These are phyloP conservation scores for Sander vitreus DNA, from an alignment of 2,113 vertebrate species.

Conservation along the genomic window DNA sequence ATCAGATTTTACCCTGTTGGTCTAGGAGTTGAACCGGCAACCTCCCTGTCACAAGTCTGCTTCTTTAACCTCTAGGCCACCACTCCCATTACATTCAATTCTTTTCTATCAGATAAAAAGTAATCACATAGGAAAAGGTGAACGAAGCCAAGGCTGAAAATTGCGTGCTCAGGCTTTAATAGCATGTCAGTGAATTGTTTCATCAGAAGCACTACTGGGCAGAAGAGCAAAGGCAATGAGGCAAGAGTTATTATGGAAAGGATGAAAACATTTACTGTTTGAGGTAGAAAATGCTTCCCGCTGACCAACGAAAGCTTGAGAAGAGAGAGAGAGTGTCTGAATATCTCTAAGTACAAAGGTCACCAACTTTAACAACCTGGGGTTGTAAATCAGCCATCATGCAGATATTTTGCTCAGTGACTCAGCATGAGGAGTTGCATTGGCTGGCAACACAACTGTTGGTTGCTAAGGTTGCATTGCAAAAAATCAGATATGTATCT, in stretches of 20 bases:
- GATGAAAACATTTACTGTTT: slow-evolving; percentile 27
- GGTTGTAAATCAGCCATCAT: slow-evolving; percentile 32
- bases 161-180: neutral
- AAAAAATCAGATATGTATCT: too few relatives aligned
- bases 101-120: neutral
- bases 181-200: slow-evolving; percentile 9
- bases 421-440: slow-evolving; percentile 1
- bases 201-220: neutral
- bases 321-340: neutral
- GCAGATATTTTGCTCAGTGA: slow-evolving; percentile 8
- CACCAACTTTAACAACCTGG: neutral
- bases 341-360: slow-evolving; percentile 4
- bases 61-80: too few relatives aligned
- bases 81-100: neutral
- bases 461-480: too few relatives aligned
- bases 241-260: slow-evolving; percentile 8
- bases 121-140: neutral
- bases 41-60: too few relatives aligned
- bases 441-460: too few relatives aligned
- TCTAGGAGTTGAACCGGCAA: too few relatives aligned
- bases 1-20: too few relatives aligned
- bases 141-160: slow-evolving; percentile 1
- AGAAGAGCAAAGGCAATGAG: slow-evolving; percentile 22
- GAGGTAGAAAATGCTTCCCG: slow-evolving; percentile 7
- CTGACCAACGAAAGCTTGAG: slow-evolving; percentile 6